Evolutionary conservation across 2,888 invertebrate genomes (phyloP).

Genomic region (Tillus elongatus): DNA sequence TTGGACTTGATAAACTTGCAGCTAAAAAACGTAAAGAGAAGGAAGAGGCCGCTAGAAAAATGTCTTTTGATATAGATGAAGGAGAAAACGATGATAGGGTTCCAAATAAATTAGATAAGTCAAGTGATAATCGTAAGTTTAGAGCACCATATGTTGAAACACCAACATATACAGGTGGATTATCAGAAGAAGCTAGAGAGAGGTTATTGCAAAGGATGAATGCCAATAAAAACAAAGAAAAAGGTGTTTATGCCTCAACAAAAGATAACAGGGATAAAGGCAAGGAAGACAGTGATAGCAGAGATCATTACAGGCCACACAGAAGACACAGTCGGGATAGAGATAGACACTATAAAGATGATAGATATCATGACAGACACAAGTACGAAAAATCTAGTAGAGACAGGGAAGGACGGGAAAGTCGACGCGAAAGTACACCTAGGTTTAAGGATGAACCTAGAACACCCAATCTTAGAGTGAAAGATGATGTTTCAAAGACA

Average conservation of each 20-base stretch:
- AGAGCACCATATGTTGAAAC: slow-evolving; percentile 77
- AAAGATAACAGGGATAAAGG: slow-evolving; percentile 30
- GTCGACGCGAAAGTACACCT: slow-evolving; percentile 39
- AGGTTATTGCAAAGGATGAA: slow-evolving; percentile 58
- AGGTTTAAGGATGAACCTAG: slow-evolving; percentile 77
- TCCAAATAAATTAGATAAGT: slow-evolving; percentile 33
- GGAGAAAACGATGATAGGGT: slow-evolving; percentile 31
- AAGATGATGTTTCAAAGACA: slow-evolving; percentile 56
- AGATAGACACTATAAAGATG: neutral
- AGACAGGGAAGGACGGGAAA: slow-evolving; percentile 8
- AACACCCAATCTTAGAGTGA: slow-evolving; percentile 58
- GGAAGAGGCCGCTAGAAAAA: slow-evolving; percentile 53
- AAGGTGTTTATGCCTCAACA: slow-evolving; percentile 63
- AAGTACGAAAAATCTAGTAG: too few relatives aligned
- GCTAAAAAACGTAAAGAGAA: slow-evolving; percentile 58
- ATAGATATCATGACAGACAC: slow-evolving; percentile 25
- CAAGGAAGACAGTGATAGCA: slow-evolving; percentile 35
- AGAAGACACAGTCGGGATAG: slow-evolving; percentile 27
- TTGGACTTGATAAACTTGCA: slow-evolving; percentile 80
- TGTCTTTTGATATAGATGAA: slow-evolving; percentile 52
- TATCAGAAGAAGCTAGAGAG: slow-evolving; percentile 68
- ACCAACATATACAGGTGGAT: slow-evolving; percentile 89
- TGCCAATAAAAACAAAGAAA: slow-evolving; percentile 48
- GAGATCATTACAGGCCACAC: slow-evolving; percentile 35
- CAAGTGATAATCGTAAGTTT: slow-evolving; percentile 53